phyloP scores from a whole-genome alignment of 2,888 invertebrate species.

The Limnephilus auricula region DNA sequence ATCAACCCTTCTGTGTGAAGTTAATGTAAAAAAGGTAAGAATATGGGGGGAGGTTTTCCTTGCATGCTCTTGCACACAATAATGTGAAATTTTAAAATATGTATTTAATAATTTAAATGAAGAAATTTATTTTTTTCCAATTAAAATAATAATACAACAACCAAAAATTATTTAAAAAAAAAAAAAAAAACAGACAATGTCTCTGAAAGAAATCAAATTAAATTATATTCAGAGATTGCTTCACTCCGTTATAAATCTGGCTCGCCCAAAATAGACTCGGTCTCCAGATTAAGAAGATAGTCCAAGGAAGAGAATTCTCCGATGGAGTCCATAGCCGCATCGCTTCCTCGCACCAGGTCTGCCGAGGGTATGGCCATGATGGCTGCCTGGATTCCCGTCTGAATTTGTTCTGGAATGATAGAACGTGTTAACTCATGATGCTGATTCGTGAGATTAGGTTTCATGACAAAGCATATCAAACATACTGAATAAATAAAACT shows the following conservation, averaged over 20 bases:
- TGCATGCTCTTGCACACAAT: too few relatives aligned
- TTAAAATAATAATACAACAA: not conserved
- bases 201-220: not conserved
- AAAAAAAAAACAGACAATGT: too few relatives aligned
- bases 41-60: too few relatives aligned
- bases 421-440: not conserved
- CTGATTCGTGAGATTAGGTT: not conserved
- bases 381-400: conserved; percentile 50
- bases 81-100: too few relatives aligned
- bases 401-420: conserved; percentile 40
- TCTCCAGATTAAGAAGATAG: conserved; percentile 11
- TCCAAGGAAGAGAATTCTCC: not conserved
- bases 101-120: too few relatives aligned
- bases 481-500: too few relatives aligned
- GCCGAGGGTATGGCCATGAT: conserved; percentile 9
- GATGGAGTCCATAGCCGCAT: not conserved
- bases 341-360: conserved; percentile 18
- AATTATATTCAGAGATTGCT: not conserved
- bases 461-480: not conserved
- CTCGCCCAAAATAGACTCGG: not conserved
- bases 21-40: too few relatives aligned
- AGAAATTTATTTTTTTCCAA: too few relatives aligned
- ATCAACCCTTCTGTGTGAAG: too few relatives aligned
- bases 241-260: not conserved
- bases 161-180: not conserved